phyloP scores from a whole-genome alignment of 2,888 invertebrate species.

The Lasioglossum lativentre region DNA sequence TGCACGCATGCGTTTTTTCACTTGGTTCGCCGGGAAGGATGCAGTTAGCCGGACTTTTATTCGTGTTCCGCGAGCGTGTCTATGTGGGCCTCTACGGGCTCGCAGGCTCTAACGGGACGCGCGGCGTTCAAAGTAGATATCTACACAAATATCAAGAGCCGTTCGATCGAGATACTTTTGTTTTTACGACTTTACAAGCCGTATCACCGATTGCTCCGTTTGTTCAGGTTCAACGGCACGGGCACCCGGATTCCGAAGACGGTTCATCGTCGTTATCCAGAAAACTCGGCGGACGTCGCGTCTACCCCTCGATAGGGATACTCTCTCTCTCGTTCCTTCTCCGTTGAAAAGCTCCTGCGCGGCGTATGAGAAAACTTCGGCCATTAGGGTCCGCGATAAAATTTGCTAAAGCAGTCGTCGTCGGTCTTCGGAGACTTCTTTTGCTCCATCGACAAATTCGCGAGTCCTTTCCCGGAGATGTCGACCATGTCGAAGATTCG shows the following conservation, averaged over 20 bases:
- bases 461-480: constrained; percentile 30
- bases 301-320: constrained; percentile 20
- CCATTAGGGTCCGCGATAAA: constrained; percentile 60
- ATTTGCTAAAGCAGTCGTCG: constrained; percentile 39
- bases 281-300: constrained; percentile 31
- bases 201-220: constrained; percentile 73
- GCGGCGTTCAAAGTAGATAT: constrained; percentile 31
- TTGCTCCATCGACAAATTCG: constrained; percentile 50
- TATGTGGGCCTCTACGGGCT: background rate
- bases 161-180: constrained; percentile 68
- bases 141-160: constrained; percentile 51
- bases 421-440: constrained; percentile 48
- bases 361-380: constrained; percentile 56
- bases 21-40: background rate
- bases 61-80: background rate
- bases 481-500: background rate
- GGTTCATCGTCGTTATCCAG: constrained; percentile 60
- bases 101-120: background rate
- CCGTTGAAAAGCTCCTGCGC: constrained; percentile 27
- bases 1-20: constrained; percentile 25
- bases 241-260: constrained; percentile 63
- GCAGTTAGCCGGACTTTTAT: constrained; percentile 35
- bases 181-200: constrained; percentile 75
- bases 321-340: constrained; percentile 26
- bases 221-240: constrained; percentile 75